Evolutionary conservation across 2,797 vertebrate genomes (phyloP).

Genomic region (Lepidocolaptes lacrymiger): DNA sequence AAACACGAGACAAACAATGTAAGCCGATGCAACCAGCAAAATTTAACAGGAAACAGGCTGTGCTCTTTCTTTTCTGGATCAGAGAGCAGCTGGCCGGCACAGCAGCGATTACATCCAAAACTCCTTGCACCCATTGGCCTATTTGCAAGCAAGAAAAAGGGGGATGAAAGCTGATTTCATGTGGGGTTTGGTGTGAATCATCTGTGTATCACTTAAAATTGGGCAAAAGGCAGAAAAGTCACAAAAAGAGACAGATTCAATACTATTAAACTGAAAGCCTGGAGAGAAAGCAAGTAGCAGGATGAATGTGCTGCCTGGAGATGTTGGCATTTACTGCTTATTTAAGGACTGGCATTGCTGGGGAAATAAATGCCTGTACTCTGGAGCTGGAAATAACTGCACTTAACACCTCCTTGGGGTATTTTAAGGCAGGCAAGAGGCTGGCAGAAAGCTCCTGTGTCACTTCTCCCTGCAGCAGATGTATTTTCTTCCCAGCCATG

Average conservation of each 20-base stretch:
- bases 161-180: neutral
- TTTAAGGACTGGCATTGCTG: neutral
- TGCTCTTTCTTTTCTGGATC: neutral
- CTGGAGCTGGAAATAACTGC: neutral
- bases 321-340: neutral
- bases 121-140: neutral
- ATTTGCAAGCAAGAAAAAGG: neutral
- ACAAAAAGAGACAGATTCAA: neutral
- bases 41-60: conserved; percentile 33
- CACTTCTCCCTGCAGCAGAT: neutral
- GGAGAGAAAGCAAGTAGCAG: neutral
- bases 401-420: neutral
- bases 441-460: neutral
- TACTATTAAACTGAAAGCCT: neutral
- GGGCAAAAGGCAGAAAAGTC: neutral
- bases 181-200: neutral
- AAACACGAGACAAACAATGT: neutral
- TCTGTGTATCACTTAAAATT: neutral
- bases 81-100: neutral
- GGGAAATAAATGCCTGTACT: neutral
- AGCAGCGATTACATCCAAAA: neutral
- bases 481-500: neutral
- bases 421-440: neutral
- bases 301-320: neutral
- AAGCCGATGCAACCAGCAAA: neutral